Conservation (phyloP, 2,888 invertebrate species). For the Limnephilus marmoratus region DNA sequence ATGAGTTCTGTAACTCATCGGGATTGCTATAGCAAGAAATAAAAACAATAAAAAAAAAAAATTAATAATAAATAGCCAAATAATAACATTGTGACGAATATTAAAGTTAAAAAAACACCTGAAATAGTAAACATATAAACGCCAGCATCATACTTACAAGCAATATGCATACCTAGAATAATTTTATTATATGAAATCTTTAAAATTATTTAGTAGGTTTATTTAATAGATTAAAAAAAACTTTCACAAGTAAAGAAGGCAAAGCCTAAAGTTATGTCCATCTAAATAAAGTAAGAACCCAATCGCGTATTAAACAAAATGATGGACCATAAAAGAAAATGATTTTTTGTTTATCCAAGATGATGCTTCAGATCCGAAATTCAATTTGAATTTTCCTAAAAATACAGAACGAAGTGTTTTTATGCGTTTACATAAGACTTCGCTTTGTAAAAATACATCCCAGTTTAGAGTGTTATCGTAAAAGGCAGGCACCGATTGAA, state of each 20-base stretch:
- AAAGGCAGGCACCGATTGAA: conserved; percentile 58
- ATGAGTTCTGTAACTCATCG: no score
- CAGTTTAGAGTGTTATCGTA: conserved; percentile 50
- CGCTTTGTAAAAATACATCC: neutral
- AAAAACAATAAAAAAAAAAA: no score
- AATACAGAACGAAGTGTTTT: neutral
- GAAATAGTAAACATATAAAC: no score
- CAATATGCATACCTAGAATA: no score
- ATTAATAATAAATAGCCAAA: no score
- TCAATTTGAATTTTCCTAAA: neutral
- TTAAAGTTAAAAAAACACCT: no score
- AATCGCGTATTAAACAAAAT: neutral
- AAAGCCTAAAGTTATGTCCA: neutral
- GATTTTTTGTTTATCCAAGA: conserved; percentile 2
- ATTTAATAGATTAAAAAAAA: neutral
- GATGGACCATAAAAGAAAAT: neutral
- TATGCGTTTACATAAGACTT: neutral
- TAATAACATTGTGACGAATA: no score
- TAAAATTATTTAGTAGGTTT: neutral
- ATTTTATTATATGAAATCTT: no score
- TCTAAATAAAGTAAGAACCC: neutral
- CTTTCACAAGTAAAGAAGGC: neutral
- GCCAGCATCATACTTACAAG: no score
- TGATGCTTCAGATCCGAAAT: neutral
- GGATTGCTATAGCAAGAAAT: no score